Conservation (phyloP, 2,113 vertebrate species). For the Castor canadensis region DNA sequence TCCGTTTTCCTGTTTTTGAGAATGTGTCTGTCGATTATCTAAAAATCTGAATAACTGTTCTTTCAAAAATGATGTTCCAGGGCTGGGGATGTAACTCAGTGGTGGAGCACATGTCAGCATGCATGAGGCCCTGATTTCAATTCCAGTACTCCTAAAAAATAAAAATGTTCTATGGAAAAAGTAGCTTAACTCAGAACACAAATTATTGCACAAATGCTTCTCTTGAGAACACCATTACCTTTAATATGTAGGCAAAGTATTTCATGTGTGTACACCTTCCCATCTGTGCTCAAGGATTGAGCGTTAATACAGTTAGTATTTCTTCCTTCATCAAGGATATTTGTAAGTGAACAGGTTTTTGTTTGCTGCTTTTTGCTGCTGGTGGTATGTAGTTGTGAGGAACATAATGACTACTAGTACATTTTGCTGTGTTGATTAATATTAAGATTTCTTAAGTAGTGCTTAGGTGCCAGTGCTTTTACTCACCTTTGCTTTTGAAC, state of each 20-base stretch:
- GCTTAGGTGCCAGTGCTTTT: not conserved
- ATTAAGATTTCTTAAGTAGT: not conserved
- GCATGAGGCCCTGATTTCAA: not conserved
- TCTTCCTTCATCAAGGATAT: not conserved
- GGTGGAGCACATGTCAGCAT: not conserved
- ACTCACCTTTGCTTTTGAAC: not conserved
- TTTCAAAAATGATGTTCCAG: not conserved
- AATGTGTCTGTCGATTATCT: not conserved
- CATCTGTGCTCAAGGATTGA: not conserved
- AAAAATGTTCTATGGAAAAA: not conserved
- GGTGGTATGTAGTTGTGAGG: not conserved
- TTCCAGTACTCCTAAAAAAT: not conserved
- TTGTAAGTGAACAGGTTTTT: not conserved
- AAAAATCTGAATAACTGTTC: not conserved
- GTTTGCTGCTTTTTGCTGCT: not conserved
- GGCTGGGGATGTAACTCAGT: not conserved
- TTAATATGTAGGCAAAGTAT: not conserved
- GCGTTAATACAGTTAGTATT: not conserved
- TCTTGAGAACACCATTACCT: not conserved
- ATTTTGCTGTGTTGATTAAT: not conserved
- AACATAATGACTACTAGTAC: not conserved
- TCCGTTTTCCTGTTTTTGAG: constrained; percentile 18
- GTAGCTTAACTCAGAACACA: not conserved
- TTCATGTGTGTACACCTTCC: not conserved
- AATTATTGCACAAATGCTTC: not conserved